Evolutionary conservation across 2,113 vertebrate genomes (phyloP), one percentile per base, ranked within the genome.

Genomic region (Chaetorhynchus papuensis): DNA sequence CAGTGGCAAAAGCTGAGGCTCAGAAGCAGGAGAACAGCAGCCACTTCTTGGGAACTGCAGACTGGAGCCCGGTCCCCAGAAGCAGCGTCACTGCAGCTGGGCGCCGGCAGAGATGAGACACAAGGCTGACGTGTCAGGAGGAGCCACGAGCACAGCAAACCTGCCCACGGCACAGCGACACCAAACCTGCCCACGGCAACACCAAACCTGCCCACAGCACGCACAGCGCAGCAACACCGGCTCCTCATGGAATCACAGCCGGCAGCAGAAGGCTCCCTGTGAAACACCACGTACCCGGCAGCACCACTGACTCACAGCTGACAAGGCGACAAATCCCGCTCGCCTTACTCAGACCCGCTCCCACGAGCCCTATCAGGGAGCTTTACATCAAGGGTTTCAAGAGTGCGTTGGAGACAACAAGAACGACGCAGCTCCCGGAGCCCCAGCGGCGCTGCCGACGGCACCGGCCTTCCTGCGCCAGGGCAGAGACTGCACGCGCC

Each of bases 301-400:
- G 78, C 83, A 28, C n/a, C 90, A 81, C 88, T 92, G 87, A 95
- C 66, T 92, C 95, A 95, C 85, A 16, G 84, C 94, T 76, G 70
- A 91, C 90, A 89, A 44, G 61, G 84, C 30, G 75, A 82, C 82
- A 91, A 85, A 94, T 69, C 91, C 91, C 18, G 89, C 91, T 94
- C 11, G 63, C 87, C 92, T 91, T 95, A 94, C 87, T 92, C 94
- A 96, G 76, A 83, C 13, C 79, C 22, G 76, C 91, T 94, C 89
- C 94, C 96, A 96, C 80, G 4, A 65, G 91, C 77, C 16, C 2
- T 14, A 9, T 6, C 74, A 21, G 45, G 68, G 77, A 81, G 77
- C 77, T 49, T 33, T 30, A 33, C 83, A 65, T 10, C 26, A 45
- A 18, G 54, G 22, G 31, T 61, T 39, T 24, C 39, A 45, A 42